phyloP scores from a whole-genome alignment of 2,888 invertebrate genomes.

The Graphium colonna region DNA sequence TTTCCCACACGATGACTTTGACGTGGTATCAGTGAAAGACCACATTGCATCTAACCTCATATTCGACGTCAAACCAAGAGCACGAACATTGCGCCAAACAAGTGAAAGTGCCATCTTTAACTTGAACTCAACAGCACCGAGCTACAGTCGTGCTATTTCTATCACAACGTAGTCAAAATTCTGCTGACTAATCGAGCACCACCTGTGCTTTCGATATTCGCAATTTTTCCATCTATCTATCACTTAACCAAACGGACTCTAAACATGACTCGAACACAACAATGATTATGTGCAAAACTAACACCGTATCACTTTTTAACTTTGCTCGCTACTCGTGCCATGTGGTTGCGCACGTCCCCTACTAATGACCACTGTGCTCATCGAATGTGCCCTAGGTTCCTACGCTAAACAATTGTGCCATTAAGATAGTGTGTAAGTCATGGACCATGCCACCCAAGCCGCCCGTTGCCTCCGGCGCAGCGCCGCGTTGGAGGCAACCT shows the following conservation, averaged over 20 bases:
- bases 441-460: conserved; percentile 26
- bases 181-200: conserved; percentile 71
- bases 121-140: conserved; percentile 43
- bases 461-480: conserved; percentile 22
- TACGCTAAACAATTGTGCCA: conserved; percentile 24
- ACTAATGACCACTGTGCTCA: conserved; percentile 29
- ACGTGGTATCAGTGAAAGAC: neutral
- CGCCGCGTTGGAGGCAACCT: conserved; percentile 23
- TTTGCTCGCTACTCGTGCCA: conserved; percentile 34
- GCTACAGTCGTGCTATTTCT: conserved; percentile 54
- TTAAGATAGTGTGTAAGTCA: conserved; percentile 26
- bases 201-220: conserved; percentile 75
- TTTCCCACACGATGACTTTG: conserved; percentile 6
- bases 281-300: conserved; percentile 29
- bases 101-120: conserved; percentile 42
- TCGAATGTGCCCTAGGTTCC: conserved; percentile 32
- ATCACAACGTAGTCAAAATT: conserved; percentile 69
- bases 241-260: conserved; percentile 49
- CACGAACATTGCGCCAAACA: conserved; percentile 34
- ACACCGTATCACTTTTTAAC: conserved; percentile 42
- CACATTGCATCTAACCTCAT: conserved; percentile 11
- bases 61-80: neutral
- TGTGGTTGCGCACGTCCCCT: conserved; percentile 49
- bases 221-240: conserved; percentile 55
- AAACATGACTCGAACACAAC: conserved; percentile 50